Conservation (phyloP, 2,113 vertebrate species). For the Sylvicapra grimmia region DNA sequence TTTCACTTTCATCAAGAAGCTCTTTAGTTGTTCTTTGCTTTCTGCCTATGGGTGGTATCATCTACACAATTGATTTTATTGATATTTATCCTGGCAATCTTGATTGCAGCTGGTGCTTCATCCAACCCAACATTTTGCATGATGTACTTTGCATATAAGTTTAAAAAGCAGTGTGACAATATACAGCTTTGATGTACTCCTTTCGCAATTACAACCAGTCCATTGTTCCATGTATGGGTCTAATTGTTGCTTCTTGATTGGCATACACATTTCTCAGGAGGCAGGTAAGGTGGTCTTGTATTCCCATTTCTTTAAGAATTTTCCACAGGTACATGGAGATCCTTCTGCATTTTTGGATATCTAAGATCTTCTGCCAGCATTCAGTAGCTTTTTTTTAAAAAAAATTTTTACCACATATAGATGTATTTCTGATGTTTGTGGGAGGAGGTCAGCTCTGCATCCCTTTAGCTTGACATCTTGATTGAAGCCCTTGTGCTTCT, state of each 20-base stretch:
- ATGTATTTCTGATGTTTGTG: neutral
- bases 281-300: neutral
- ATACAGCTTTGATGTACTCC: neutral
- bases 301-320: neutral
- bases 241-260: neutral
- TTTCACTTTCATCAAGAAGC: neutral
- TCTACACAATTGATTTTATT: neutral
- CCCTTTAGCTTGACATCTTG: neutral
- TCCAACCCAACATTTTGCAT: neutral
- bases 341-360: neutral
- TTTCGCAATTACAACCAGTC: neutral
- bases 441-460: neutral
- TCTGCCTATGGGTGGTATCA: neutral
- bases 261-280: neutral
- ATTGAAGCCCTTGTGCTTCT: neutral
- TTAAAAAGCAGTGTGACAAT: neutral
- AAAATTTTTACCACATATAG: neutral
- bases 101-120: neutral
- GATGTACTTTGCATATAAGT: neutral
- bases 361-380: neutral
- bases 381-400: neutral
- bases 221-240: neutral
- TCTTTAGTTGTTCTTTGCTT: neutral
- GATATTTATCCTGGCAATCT: neutral
- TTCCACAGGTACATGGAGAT: neutral